A percentile compares a stretch with the other conserved stretches of the same genome.
These are phyloP conservation scores for Dendrolimus pini DNA, from an alignment of 2,888 invertebrate species.

Conservation along the genomic window DNA sequence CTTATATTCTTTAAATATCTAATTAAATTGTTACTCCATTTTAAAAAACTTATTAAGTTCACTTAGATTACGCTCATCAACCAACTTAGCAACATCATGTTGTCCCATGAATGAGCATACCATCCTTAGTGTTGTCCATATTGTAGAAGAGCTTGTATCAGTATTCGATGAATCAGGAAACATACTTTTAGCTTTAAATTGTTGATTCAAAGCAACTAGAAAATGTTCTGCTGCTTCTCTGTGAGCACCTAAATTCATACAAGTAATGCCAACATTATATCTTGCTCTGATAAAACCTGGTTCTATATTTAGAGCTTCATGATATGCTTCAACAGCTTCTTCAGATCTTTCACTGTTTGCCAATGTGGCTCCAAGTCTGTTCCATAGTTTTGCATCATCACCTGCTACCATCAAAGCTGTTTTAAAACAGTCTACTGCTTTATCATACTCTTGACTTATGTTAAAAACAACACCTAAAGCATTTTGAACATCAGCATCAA, in stretches of 20 bases:
- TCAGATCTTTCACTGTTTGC: slow-evolving; percentile 97
- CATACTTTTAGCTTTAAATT: slow-evolving; percentile 77
- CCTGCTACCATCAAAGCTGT: slow-evolving; percentile 90
- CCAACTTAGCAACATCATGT: slow-evolving; percentile 77
- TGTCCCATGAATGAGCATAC: slow-evolving; percentile 88
- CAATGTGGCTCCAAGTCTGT: slow-evolving; percentile 96
- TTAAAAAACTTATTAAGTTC: slow-evolving; percentile 77
- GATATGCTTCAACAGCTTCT: slow-evolving; percentile 97
- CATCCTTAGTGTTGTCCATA: slow-evolving; percentile 96
- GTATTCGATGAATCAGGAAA: slow-evolving; percentile 39
- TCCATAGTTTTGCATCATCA: slow-evolving; percentile 94
- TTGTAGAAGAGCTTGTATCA: slow-evolving; percentile 88
- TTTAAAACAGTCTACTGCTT: slow-evolving; percentile 97
- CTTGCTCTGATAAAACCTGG: slow-evolving; percentile 98
- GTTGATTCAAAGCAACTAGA: slow-evolving; percentile 93
- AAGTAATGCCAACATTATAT: slow-evolving; percentile 98
- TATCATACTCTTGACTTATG: slow-evolving; percentile 94
- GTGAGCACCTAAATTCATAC: slow-evolving; percentile 96
- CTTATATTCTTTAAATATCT: slow-evolving; percentile 10
- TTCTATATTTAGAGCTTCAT: slow-evolving; percentile 90
- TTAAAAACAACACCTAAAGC: slow-evolving; percentile 97
- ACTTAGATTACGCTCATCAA: slow-evolving; percentile 78
- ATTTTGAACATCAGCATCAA: slow-evolving; percentile 95
- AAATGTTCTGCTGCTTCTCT: slow-evolving; percentile 98
- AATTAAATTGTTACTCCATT: slow-evolving; percentile 28